Evolutionary conservation across 2,888 invertebrate species (phyloP).

Genomic region (Synergus laeviventris): DNA sequence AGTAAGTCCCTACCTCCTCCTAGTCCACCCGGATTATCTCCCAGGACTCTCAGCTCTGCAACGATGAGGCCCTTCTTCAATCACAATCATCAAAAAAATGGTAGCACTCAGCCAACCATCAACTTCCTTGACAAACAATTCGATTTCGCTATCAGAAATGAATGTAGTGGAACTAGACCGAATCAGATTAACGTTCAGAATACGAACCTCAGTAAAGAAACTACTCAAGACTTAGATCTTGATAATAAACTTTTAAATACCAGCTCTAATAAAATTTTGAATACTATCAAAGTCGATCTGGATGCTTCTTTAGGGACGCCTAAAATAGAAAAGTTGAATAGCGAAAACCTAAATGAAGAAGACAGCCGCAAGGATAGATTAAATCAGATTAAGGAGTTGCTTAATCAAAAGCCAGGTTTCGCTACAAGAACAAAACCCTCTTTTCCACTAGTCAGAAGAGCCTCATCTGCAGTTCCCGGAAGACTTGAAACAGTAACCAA

Average conservation of each 20-base stretch:
- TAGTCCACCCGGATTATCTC: slow-evolving; percentile 70
- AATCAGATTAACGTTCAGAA: slow-evolving; percentile 6
- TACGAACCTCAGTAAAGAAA: not conserved
- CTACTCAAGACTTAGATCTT: slow-evolving; percentile 40
- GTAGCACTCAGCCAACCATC: slow-evolving; percentile 14
- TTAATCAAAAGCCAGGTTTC: slow-evolving; percentile 83
- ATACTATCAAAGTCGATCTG: not conserved
- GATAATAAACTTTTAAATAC: slow-evolving; percentile 45
- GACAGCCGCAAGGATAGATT: slow-evolving; percentile 81
- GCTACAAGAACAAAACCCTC: slow-evolving; percentile 78
- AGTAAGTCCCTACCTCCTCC: slow-evolving; percentile 78
- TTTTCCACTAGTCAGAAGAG: slow-evolving; percentile 85
- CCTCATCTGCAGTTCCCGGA: slow-evolving; percentile 78
- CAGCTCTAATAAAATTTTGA: slow-evolving; percentile 32
- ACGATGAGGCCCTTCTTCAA: slow-evolving; percentile 59
- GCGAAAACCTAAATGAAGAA: slow-evolving; percentile 67
- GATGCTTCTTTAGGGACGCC: not conserved
- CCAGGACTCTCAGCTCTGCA: slow-evolving; percentile 60
- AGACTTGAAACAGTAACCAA: slow-evolving; percentile 82
- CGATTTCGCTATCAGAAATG: slow-evolving; percentile 41
- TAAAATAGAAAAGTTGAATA: slow-evolving; percentile 48
- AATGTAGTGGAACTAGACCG: slow-evolving; percentile 46
- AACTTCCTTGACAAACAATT: slow-evolving; percentile 43
- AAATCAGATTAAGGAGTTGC: slow-evolving; percentile 84
- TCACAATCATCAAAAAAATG: slow-evolving; percentile 50